A percentile compares a stretch with the other conserved stretches of the same genome.
Evolutionary conservation across 2,797 vertebrate genomes (phyloP).

Genomic region (Crenichthys baileyi): DNA sequence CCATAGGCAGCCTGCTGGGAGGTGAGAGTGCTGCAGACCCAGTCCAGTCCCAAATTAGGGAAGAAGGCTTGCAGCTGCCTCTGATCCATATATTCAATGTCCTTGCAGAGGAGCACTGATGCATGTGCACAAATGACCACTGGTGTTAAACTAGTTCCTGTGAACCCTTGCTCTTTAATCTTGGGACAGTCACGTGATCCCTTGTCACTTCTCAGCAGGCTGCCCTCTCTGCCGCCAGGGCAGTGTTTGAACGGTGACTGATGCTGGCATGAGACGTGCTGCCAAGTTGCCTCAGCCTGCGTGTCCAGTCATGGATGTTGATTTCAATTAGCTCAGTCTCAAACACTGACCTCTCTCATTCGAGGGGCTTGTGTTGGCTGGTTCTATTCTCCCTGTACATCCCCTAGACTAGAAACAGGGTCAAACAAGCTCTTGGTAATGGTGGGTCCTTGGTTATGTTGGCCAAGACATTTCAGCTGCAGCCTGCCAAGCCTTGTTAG

Average conservation of each 20-base stretch:
- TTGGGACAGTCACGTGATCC: conserved; percentile 59
- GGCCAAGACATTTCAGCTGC: conserved; percentile 68
- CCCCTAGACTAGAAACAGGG: conserved; percentile 42
- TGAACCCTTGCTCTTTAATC: conserved; percentile 39
- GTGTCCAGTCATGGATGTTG: conserved; percentile 77
- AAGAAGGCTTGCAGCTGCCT: conserved; percentile 50
- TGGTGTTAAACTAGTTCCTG: conserved; percentile 28
- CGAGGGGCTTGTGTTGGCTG: conserved; percentile 55
- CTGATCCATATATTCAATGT: conserved; percentile 49
- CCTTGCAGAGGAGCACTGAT: conserved; percentile 58
- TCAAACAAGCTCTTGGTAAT: conserved; percentile 64
- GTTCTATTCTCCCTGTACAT: conserved; percentile 29
- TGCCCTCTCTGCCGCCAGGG: conserved; percentile 56
- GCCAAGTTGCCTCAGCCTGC: conserved; percentile 66
- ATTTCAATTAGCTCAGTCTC: conserved; percentile 81
- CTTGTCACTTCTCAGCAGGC: conserved; percentile 63
- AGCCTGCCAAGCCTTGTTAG: conserved; percentile 70
- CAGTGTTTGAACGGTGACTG: conserved; percentile 61
- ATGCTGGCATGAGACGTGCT: conserved; percentile 74
- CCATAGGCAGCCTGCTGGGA: conserved; percentile 63
- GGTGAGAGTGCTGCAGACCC: conserved; percentile 58
- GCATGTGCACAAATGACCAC: conserved; percentile 6
- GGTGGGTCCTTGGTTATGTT: conserved; percentile 41
- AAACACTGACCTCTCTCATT: conserved; percentile 69
- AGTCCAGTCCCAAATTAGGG: conserved; percentile 34